Evolutionary conservation across 2,113 vertebrate species (phyloP).

Genomic region (Pterocles orientalis): DNA sequence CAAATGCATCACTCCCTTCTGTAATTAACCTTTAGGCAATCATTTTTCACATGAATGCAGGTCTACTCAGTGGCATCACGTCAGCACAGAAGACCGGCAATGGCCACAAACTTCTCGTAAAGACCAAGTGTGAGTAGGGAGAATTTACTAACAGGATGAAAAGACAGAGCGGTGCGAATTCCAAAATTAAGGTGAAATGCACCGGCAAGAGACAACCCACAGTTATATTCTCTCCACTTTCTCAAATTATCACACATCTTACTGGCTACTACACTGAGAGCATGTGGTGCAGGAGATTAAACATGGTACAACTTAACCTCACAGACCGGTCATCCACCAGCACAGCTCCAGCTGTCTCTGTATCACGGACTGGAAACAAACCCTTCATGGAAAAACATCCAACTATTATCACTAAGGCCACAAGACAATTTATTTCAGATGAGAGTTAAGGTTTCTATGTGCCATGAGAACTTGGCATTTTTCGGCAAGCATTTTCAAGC

Average conservation of each 20-base stretch:
- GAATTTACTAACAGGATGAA: neutral
- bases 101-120: neutral
- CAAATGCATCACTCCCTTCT: neutral
- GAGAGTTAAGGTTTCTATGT: neutral
- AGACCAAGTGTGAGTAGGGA: neutral
- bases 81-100: neutral
- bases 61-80: accelerated
- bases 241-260: neutral
- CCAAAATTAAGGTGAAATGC: neutral
- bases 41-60: neutral
- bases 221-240: neutral
- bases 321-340: neutral
- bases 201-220: neutral
- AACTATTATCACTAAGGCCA: neutral
- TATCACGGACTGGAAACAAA: neutral
- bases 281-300: neutral
- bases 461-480: neutral
- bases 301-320: neutral
- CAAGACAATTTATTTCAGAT: neutral
- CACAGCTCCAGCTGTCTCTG: neutral
- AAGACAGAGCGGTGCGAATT: neutral
- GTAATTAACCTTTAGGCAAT: neutral
- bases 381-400: neutral
- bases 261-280: neutral
- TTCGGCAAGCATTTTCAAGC: neutral